phyloP scores from a whole-genome alignment of 1,140 invertebrate genomes.

The Brachystomella parvula region DNA sequence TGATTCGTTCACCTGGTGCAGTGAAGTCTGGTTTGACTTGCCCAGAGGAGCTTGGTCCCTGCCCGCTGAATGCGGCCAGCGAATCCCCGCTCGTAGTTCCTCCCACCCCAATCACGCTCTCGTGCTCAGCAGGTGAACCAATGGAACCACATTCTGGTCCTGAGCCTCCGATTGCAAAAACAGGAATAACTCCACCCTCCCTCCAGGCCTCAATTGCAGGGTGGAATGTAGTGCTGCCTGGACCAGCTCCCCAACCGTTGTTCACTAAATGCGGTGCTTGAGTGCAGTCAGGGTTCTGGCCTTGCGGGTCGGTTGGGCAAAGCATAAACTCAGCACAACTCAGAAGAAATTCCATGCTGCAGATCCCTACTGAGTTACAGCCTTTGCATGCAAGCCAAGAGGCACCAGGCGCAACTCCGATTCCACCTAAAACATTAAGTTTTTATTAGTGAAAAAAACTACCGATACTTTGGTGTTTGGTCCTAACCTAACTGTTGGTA shows the following conservation, averaged over 20 bases:
- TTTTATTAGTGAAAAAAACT: neutral
- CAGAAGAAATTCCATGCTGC: neutral
- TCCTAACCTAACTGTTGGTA: neutral
- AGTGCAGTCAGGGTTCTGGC: neutral
- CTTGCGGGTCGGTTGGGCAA: conserved; percentile 8
- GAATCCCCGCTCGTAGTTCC: neutral
- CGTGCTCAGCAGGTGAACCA: conserved; percentile 5
- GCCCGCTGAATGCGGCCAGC: neutral
- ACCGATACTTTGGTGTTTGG: neutral
- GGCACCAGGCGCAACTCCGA: conserved; percentile 18
- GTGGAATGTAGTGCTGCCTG: neutral
- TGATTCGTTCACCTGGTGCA: neutral
- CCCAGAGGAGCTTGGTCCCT: conserved; percentile 1
- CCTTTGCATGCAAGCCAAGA: conserved; percentile 15
- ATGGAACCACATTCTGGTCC: conserved; percentile 5
- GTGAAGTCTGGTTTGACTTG: neutral
- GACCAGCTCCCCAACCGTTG: conserved; percentile 5
- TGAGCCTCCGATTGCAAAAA: conserved; percentile 8
- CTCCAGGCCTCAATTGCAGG: conserved; percentile 4
- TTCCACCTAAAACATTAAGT: neutral
- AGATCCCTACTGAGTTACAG: neutral
- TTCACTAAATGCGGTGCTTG: conserved; percentile 10
- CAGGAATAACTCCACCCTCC: conserved; percentile 11
- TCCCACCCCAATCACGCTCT: conserved; percentile 16
- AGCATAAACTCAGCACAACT: conserved; percentile 12